Conservation (phyloP, 1,140 invertebrate species). For the Cotesia glomerata region DNA sequence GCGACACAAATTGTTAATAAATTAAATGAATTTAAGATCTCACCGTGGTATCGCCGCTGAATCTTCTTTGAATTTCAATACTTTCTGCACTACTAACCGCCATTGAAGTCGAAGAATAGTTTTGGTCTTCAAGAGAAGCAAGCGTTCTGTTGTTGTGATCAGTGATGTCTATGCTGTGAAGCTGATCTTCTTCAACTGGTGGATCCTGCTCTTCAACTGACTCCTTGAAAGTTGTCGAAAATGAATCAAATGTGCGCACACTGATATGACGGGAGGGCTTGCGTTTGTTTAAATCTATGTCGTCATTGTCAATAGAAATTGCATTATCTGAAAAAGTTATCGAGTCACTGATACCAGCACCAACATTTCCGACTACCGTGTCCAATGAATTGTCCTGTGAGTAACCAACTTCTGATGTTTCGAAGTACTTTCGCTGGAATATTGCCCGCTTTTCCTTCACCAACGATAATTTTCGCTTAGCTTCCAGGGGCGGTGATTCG, state of each 20-base stretch:
- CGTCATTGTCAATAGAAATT: neutral
- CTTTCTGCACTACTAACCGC: conserved; percentile 15
- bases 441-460: conserved; percentile 51
- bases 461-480: conserved; percentile 45
- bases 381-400: conserved; percentile 40
- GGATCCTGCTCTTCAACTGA: conserved; percentile 52
- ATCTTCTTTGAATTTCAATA: conserved; percentile 41
- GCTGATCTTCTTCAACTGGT: conserved; percentile 42
- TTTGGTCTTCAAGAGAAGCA: conserved; percentile 8
- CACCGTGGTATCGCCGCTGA: conserved; percentile 47
- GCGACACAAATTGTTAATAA: neutral
- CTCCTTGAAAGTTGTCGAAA: conserved; percentile 55
- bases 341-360: conserved; percentile 18
- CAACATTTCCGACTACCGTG: conserved; percentile 41
- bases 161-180: conserved; percentile 47
- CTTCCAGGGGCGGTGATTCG: conserved; percentile 40
- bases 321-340: conserved; percentile 22
- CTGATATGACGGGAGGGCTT: conserved; percentile 52
- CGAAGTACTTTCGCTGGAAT: conserved; percentile 50
- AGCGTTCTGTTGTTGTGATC: conserved; percentile 39
- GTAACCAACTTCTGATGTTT: conserved; percentile 32
- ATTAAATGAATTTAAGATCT: conserved; percentile 20
- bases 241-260: conserved; percentile 53
- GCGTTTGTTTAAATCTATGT: conserved; percentile 36
- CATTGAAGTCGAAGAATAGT: neutral